These are phyloP conservation scores for Campylomormyrus numenius DNA, from an alignment of 2,113 vertebrate species.

Conservation along the genomic window DNA sequence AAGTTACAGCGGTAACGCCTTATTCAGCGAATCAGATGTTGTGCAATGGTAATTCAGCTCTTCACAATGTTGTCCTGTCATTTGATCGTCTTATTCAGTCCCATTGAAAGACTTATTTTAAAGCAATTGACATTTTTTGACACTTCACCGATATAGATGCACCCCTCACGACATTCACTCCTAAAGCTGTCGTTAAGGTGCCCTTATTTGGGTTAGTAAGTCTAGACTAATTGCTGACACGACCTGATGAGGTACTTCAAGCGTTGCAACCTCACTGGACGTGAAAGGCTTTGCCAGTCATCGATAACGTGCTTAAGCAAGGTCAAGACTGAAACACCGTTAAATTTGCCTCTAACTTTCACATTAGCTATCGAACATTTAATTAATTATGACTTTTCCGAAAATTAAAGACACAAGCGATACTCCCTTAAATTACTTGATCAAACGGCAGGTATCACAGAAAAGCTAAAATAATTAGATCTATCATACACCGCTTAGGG, in stretches of 20 bases:
- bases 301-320: not conserved
- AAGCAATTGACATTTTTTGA: conserved; percentile 43
- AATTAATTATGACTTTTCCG: not conserved
- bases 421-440: not conserved
- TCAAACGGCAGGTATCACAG: not conserved
- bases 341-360: not conserved
- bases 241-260: conserved; percentile 4
- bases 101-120: conserved; percentile 46
- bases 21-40: conserved; percentile 60
- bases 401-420: not conserved
- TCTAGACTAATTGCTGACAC: not conserved
- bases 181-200: not conserved
- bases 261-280: not conserved
- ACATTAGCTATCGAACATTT: not conserved
- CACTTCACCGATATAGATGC: conserved; percentile 23
- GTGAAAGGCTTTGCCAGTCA: not conserved
- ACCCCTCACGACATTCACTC: not conserved
- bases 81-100: conserved; percentile 52
- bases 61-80: conserved; percentile 41
- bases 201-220: not conserved
- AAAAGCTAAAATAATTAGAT: not conserved
- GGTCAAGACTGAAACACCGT: not conserved
- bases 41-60: conserved; percentile 40
- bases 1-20: conserved; percentile 41
- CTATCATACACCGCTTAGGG: not conserved